Percentiles rank a stretch among this genome's conserved stretches.
phyloP scores from a whole-genome alignment of 2,888 invertebrate species.

The Latheticus oryzae region DNA sequence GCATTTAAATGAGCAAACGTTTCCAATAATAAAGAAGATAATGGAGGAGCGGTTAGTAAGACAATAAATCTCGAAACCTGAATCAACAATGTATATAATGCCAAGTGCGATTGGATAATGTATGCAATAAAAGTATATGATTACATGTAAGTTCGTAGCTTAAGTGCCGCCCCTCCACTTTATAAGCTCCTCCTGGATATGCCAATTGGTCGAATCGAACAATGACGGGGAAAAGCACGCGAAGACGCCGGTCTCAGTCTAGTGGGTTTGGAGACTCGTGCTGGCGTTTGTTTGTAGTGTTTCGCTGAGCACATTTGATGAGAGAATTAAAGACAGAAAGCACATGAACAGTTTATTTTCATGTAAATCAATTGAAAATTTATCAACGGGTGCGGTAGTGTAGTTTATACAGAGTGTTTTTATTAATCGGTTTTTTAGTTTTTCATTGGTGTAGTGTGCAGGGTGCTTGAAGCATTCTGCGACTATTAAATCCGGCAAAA shows the following conservation, averaged over 20 bases:
- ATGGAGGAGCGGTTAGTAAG: constrained; percentile 27
- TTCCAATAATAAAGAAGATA: constrained; percentile 14
- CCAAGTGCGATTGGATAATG: constrained; percentile 47
- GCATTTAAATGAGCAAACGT: constrained; percentile 3
- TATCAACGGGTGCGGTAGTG: no score
- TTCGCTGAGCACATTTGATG: constrained; percentile 36
- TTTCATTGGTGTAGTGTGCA: constrained; percentile 52
- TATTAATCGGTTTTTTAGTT: constrained; percentile 39
- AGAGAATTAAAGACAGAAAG: constrained; percentile 20
- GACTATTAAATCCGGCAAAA: constrained; percentile 72
- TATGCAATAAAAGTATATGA: constrained; percentile 63
- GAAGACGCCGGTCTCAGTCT: constrained; percentile 43
- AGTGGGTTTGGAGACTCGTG: constrained; percentile 48
- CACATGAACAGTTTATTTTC: constrained; percentile 44
- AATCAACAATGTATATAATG: constrained; percentile 41
- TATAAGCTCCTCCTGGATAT: constrained; percentile 59
- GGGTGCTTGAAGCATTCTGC: constrained; percentile 64
- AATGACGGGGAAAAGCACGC: constrained; percentile 50
- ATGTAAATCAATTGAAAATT: no score
- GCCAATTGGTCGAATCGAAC: constrained; percentile 52
- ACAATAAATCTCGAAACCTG: constrained; percentile 30
- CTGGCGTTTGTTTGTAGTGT: constrained; percentile 43
- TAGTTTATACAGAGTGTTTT: constrained; percentile 40
- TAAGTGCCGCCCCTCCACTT: constrained; percentile 60
- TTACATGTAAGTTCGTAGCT: constrained; percentile 54